These are phyloP conservation scores for Eilema depressum DNA, from an alignment of 2,888 invertebrate genomes.

Conservation along the genomic window DNA sequence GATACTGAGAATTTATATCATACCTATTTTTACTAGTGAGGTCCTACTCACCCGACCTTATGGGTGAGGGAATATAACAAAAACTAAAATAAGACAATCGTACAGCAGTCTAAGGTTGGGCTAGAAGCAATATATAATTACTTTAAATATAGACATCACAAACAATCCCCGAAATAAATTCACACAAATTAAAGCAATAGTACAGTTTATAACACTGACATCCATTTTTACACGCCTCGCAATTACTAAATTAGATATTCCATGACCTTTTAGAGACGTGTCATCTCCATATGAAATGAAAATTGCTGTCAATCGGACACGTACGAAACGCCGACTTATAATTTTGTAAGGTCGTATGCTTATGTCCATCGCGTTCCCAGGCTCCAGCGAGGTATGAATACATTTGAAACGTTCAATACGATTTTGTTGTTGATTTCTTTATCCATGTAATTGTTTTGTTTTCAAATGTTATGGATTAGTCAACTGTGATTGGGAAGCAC, in stretches of 20 bases:
- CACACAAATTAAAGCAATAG: constrained; percentile 30
- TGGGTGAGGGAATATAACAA: background rate
- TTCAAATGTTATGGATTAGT: constrained; percentile 8
- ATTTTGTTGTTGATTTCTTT: constrained; percentile 54
- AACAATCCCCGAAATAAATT: constrained; percentile 17
- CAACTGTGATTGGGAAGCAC: background rate
- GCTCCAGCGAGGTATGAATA: constrained; percentile 42
- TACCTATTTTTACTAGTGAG: background rate
- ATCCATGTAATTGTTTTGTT: constrained; percentile 42
- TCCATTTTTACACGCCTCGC: constrained; percentile 41
- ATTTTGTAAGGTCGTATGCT: constrained; percentile 63
- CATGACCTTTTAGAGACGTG: constrained; percentile 61
- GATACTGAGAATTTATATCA: background rate
- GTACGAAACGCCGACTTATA: constrained; percentile 72
- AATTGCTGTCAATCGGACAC: constrained; percentile 63
- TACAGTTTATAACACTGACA: constrained; percentile 33
- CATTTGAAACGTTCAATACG: constrained; percentile 37
- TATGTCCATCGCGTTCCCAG: constrained; percentile 62
- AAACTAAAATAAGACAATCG: constrained; percentile 5
- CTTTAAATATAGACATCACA: constrained; percentile 21
- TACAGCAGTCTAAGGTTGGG: constrained; percentile 16
- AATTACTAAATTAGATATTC: constrained; percentile 58
- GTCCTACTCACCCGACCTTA: background rate
- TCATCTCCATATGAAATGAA: constrained; percentile 52
- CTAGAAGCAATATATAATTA: constrained; percentile 22